Conservation (phyloP, 2,888 invertebrate species). For the Noctua janthe region DNA sequence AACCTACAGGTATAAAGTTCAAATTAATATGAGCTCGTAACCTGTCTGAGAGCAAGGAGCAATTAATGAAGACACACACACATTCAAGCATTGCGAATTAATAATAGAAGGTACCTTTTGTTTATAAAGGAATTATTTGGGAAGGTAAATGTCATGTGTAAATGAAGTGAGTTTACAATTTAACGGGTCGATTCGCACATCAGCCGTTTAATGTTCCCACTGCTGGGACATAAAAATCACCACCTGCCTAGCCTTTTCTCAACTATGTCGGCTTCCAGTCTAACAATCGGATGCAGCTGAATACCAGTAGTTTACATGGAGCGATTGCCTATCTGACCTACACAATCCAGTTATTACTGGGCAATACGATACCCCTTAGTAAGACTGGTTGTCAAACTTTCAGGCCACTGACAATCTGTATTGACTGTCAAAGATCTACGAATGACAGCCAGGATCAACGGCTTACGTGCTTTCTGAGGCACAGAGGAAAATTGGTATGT, state of each 20-base stretch:
- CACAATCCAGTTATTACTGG: too few species aligned
- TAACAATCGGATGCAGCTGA: background rate
- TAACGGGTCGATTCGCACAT: background rate
- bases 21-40: conserved; percentile 25
- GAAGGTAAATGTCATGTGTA: conserved; percentile 4
- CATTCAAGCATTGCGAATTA: conserved; percentile 11
- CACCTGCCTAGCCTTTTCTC: background rate
- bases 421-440: background rate
- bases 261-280: too few species aligned
- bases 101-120: conserved; percentile 29
- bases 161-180: conserved; percentile 3
- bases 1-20: conserved; percentile 5
- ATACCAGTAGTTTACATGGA: background rate
- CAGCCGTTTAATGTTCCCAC: background rate
- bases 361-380: background rate
- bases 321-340: too few species aligned
- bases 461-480: too few species aligned
- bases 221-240: background rate
- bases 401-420: background rate
- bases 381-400: background rate
- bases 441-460: background rate
- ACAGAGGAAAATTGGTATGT: too few species aligned
- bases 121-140: conserved; percentile 11
- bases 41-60: conserved; percentile 2
- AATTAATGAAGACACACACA: conserved; percentile 29